Conservation (phyloP, 53 echinoderm and acorn worm genomes). For the Echinarachnius parma region DNA sequence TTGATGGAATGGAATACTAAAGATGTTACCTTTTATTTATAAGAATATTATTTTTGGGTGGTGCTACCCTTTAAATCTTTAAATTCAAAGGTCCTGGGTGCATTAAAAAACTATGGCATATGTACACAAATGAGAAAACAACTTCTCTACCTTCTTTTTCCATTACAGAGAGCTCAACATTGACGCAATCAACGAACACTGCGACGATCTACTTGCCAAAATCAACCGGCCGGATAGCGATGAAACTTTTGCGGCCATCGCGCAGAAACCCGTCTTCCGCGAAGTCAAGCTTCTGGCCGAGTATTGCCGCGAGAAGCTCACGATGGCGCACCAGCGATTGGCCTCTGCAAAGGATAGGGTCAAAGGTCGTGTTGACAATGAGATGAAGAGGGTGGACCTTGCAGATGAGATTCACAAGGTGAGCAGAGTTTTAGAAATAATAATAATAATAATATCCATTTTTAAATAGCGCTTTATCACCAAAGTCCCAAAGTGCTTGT, state of each 20-base stretch:
- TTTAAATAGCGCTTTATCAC: no score
- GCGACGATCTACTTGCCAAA: conserved; percentile 56
- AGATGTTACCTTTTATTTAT: no score
- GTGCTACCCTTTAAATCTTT: no score
- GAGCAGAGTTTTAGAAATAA: background rate
- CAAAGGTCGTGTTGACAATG: conserved; percentile 44
- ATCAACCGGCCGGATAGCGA: conserved; percentile 68
- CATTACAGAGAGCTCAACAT: conserved; percentile 59
- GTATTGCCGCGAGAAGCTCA: conserved; percentile 55
- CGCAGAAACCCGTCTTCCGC: conserved; percentile 84
- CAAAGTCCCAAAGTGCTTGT: no score
- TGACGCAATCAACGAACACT: conserved; percentile 54
- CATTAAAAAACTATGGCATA: no score
- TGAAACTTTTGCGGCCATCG: conserved; percentile 60
- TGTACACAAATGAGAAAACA: no score
- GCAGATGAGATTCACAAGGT: conserved; percentile 68
- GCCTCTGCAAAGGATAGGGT: conserved; percentile 54
- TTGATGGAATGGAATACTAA: no score
- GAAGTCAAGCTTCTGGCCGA: conserved; percentile 63
- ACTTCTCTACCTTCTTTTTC: no score
- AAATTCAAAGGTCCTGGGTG: no score
- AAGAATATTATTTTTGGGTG: no score
- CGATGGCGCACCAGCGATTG: conserved; percentile 51
- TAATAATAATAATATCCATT: no score
- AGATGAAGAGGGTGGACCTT: conserved; percentile 48